These are phyloP conservation scores for Galeopsomyia nigrocyanea DNA, from an alignment of 2,888 invertebrate genomes.

Conservation along the genomic window DNA sequence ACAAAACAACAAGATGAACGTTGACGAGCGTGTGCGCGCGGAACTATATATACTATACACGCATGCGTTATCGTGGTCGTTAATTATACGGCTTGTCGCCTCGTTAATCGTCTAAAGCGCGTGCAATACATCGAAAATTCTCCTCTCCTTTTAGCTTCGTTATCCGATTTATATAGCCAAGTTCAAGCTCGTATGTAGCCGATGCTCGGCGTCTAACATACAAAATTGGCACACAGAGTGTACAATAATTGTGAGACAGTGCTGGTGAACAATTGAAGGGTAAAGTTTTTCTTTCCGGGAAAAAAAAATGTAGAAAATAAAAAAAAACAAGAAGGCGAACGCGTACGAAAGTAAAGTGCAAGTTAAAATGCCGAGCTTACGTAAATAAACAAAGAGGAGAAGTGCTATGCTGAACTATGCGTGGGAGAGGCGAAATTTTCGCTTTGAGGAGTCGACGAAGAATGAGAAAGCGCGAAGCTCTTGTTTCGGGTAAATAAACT, in stretches of 20 bases:
- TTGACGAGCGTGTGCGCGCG: too few species aligned
- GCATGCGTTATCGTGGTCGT: too few species aligned
- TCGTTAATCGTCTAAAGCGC: conserved; percentile 7
- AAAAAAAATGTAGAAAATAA: too few species aligned
- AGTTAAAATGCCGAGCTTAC: conserved; percentile 25
- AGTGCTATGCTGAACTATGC: conserved; percentile 28
- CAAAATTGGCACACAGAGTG: not conserved
- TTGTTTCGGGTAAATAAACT: not conserved
- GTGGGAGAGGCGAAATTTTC: conserved; percentile 17
- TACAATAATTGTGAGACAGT: too few species aligned
- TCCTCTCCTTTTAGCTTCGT: not conserved
- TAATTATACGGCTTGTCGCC: too few species aligned
- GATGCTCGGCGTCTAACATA: not conserved
- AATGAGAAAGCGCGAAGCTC: not conserved
- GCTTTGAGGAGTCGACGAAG: conserved; percentile 16
- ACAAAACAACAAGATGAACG: too few species aligned
- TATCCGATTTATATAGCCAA: not conserved
- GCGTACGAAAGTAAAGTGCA: conserved; percentile 17
- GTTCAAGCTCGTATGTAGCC: not conserved
- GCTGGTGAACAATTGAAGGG: too few species aligned
- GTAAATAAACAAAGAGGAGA: conserved; percentile 6
- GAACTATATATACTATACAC: too few species aligned
- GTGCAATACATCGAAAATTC: conserved; percentile 5
- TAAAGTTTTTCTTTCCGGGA: too few species aligned
- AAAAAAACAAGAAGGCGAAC: too few species aligned